A percentile compares a stretch with the other conserved stretches of the same genome.
Conservation (phyloP, 2,888 invertebrate genomes). For the Tachystola acroxantha region DNA sequence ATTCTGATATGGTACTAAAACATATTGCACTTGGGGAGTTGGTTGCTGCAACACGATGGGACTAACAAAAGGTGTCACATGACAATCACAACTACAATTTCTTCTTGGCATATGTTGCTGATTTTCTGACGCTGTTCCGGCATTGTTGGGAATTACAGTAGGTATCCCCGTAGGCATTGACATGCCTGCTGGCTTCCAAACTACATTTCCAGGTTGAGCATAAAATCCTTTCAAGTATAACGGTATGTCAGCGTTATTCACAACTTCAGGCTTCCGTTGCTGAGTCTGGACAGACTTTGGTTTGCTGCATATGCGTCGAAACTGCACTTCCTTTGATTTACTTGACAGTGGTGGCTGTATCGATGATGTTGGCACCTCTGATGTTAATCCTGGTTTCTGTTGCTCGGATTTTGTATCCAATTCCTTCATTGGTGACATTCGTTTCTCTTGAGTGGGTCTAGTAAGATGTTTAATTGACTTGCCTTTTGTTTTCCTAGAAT, state of each 20-base stretch:
- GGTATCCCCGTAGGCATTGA: conserved; percentile 25
- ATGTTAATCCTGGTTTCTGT: background rate
- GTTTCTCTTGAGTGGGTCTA: background rate
- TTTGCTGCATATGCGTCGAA: background rate
- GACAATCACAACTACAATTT: conserved; percentile 45
- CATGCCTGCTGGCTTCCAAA: conserved; percentile 45
- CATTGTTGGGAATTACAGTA: conserved; percentile 13
- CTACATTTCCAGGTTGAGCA: conserved; percentile 30
- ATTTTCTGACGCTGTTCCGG: conserved; percentile 13
- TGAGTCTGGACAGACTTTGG: background rate
- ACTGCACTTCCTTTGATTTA: background rate
- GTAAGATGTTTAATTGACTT: background rate
- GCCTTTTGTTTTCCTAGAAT: background rate
- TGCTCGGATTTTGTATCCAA: background rate
- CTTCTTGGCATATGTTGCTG: conserved; percentile 16
- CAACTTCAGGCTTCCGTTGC: background rate
- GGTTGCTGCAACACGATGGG: conserved; percentile 15
- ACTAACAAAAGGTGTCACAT: conserved; percentile 17
- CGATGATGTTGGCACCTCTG: background rate
- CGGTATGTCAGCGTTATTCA: conserved; percentile 15
- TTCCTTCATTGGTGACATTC: background rate
- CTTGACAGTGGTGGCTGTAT: conserved; percentile 1
- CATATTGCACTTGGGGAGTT: conserved; percentile 32
- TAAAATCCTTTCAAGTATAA: conserved; percentile 31
- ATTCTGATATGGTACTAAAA: conserved; percentile 37